These are phyloP conservation scores for Hyposmocoma kahamanoa DNA, from an alignment of 1,140 invertebrate species.

Conservation along the genomic window DNA sequence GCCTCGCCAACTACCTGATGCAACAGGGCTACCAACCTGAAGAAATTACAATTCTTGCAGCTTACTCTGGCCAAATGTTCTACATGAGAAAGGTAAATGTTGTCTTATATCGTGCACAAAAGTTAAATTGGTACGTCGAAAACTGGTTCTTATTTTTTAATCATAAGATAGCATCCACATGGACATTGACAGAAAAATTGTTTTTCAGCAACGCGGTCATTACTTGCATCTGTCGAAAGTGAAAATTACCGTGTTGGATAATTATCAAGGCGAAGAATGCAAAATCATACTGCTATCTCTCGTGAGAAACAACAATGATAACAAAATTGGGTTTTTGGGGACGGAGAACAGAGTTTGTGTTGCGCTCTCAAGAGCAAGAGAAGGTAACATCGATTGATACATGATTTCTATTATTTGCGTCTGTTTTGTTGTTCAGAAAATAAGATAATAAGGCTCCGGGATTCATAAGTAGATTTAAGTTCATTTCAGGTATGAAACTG, in stretches of 20 bases:
- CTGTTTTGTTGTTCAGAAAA: too few species aligned
- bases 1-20: slow-evolving; percentile 76
- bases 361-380: slow-evolving; percentile 86
- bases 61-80: slow-evolving; percentile 80
- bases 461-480: too few species aligned
- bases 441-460: too few species aligned
- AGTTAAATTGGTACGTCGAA: too few species aligned
- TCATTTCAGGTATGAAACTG: too few species aligned
- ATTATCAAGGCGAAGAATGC: slow-evolving; percentile 90
- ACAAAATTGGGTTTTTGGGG: slow-evolving; percentile 85
- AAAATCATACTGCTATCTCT: slow-evolving; percentile 89
- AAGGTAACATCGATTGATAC: too few species aligned
- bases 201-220: slow-evolving; percentile 51
- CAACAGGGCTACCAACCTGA: slow-evolving; percentile 74
- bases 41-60: slow-evolving; percentile 80
- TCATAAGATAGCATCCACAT: too few species aligned
- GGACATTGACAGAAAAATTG: too few species aligned
- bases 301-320: slow-evolving; percentile 82
- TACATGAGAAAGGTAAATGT: slow-evolving; percentile 64
- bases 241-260: slow-evolving; percentile 83
- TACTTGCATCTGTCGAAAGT: slow-evolving; percentile 56
- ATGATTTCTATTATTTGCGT: too few species aligned
- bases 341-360: slow-evolving; percentile 88
- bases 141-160: too few species aligned
- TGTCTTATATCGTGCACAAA: too few species aligned